Conservation (phyloP, 92 coral and sea anemone genomes). For the Micromussa lordhowensis region DNA sequence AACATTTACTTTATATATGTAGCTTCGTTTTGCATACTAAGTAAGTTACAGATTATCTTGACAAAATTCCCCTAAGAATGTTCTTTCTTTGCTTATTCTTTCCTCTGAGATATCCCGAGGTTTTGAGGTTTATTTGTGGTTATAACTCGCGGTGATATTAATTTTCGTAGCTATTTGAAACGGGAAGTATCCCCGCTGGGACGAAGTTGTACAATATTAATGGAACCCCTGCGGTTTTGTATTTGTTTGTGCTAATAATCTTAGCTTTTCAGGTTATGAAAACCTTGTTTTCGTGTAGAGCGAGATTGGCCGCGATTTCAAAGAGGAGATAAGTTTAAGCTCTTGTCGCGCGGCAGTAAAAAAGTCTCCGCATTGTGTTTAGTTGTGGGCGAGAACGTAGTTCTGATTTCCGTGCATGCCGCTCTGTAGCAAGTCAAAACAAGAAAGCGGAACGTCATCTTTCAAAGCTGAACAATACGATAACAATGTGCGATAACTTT, state of each 20-base stretch:
- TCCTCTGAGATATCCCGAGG: background rate
- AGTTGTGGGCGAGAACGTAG: background rate
- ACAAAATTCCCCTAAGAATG: constrained; percentile 1
- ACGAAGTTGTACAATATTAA: constrained; percentile 37
- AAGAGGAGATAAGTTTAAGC: background rate
- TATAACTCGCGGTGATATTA: constrained; percentile 21
- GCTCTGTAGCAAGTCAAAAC: constrained; percentile 29
- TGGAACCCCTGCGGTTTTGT: constrained; percentile 36
- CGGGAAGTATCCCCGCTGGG: constrained; percentile 41
- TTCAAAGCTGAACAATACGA: constrained; percentile 38
- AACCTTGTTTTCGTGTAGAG: background rate
- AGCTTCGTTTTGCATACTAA: constrained; percentile 50
- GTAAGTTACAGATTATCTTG: background rate
- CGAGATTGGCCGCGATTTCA: background rate
- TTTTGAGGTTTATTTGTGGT: constrained; percentile 37
- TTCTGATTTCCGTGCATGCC: background rate
- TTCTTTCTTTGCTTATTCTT: background rate
- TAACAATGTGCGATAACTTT: constrained; percentile 46
- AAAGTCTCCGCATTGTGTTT: background rate
- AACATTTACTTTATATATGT: constrained; percentile 20
- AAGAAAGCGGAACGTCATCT: constrained; percentile 32
- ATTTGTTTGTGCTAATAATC: constrained; percentile 43
- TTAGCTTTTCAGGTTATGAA: constrained; percentile 17
- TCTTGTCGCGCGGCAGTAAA: background rate
- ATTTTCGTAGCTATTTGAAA: constrained; percentile 39